Conservation (phyloP, 2,113 vertebrate species). For the Seriola quinqueradiata region DNA sequence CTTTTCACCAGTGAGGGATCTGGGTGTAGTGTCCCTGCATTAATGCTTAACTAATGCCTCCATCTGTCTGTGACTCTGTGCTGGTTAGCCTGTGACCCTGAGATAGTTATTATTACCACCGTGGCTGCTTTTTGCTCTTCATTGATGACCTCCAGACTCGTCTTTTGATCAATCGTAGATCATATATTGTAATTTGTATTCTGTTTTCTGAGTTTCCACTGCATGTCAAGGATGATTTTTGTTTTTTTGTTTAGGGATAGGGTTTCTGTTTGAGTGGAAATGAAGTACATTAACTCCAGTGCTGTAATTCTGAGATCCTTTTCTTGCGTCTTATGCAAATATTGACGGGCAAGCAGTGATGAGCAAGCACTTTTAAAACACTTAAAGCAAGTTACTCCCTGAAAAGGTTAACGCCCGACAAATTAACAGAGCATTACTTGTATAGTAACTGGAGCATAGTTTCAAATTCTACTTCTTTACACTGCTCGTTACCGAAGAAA, state of each 20-base stretch:
- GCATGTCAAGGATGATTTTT: not conserved
- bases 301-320: no score
- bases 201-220: not conserved
- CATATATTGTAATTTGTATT: not conserved
- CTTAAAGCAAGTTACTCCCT: no score
- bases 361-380: no score
- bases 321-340: no score
- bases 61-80: slow-evolving; percentile 77
- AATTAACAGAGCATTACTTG: no score
- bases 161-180: not conserved
- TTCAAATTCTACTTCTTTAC: no score
- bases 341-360: no score
- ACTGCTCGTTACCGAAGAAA: no score
- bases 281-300: not conserved
- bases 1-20: slow-evolving; percentile 75
- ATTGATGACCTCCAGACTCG: slow-evolving; percentile 24
- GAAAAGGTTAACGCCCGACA: no score
- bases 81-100: slow-evolving; percentile 75
- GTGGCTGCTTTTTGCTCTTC: slow-evolving; percentile 54
- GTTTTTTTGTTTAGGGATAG: not conserved
- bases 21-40: slow-evolving; percentile 80
- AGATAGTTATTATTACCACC: slow-evolving; percentile 72
- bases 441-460: no score
- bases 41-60: slow-evolving; percentile 82
- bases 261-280: not conserved